Conservation (phyloP, 2,113 vertebrate species). For the Gasterosteus aculeatus region DNA sequence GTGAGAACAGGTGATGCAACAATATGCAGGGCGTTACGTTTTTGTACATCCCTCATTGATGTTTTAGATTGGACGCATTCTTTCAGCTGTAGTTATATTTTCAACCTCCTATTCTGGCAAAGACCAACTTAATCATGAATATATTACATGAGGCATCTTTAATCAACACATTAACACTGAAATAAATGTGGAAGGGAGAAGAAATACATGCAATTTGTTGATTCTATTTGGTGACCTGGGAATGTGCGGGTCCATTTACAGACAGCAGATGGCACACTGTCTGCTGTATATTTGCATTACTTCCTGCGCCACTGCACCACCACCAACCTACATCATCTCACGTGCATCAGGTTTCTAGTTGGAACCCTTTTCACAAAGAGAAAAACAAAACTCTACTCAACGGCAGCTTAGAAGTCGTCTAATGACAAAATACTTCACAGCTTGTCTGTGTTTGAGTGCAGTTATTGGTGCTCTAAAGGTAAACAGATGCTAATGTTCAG, state of each 20-base stretch:
- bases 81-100: background rate
- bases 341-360: background rate
- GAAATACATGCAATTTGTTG: background rate
- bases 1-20: background rate
- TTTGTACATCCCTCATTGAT: background rate
- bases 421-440: background rate
- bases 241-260: slow-evolving; percentile 29
- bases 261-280: slow-evolving; percentile 57
- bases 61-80: background rate
- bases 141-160: background rate
- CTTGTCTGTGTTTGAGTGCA: background rate
- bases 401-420: background rate
- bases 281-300: background rate
- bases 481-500: background rate
- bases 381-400: background rate
- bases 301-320: background rate
- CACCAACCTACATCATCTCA: background rate
- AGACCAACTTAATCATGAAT: background rate
- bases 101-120: background rate
- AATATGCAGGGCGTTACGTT: background rate
- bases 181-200: background rate
- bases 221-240: background rate
- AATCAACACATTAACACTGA: background rate
- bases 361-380: background rate
- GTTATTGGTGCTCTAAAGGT: background rate